Conservation (phyloP, 2,113 vertebrate genomes). For the Morone saxatilis region DNA sequence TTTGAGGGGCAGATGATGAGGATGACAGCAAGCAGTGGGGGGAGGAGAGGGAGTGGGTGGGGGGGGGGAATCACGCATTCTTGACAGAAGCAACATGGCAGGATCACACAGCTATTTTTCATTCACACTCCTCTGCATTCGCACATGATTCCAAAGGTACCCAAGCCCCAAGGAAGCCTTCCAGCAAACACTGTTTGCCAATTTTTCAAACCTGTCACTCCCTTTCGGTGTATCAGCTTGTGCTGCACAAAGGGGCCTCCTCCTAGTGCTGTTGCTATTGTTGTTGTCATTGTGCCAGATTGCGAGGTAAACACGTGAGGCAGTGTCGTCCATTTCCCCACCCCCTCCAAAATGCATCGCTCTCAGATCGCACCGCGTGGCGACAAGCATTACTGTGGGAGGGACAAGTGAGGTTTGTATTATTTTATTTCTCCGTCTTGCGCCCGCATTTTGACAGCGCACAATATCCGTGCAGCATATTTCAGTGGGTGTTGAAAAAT, state of each 20-base stretch:
- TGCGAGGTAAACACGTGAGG: conserved; percentile 67
- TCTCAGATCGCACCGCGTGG: conserved; percentile 27
- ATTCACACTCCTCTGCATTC: conserved; percentile 79
- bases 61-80: conserved; percentile 34
- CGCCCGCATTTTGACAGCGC: conserved; percentile 27
- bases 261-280: conserved; percentile 49
- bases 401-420: background rate
- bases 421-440: background rate
- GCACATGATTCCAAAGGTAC: conserved; percentile 74
- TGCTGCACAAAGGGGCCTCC: conserved; percentile 64
- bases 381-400: conserved; percentile 25
- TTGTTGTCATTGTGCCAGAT: conserved; percentile 67
- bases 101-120: conserved; percentile 78
- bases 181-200: conserved; percentile 75
- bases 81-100: conserved; percentile 75
- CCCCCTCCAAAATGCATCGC: conserved; percentile 47
- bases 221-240: conserved; percentile 78
- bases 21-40: conserved; percentile 64
- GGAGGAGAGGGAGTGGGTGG: background rate
- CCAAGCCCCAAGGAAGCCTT: conserved; percentile 78
- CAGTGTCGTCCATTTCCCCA: conserved; percentile 8
- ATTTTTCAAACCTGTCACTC: conserved; percentile 81
- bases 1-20: conserved; percentile 70
- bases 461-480: conserved; percentile 16
- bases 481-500: conserved; percentile 44